Evolutionary conservation across 2,797 vertebrate genomes (phyloP).

Genomic region (Ctenopoma multispine): DNA sequence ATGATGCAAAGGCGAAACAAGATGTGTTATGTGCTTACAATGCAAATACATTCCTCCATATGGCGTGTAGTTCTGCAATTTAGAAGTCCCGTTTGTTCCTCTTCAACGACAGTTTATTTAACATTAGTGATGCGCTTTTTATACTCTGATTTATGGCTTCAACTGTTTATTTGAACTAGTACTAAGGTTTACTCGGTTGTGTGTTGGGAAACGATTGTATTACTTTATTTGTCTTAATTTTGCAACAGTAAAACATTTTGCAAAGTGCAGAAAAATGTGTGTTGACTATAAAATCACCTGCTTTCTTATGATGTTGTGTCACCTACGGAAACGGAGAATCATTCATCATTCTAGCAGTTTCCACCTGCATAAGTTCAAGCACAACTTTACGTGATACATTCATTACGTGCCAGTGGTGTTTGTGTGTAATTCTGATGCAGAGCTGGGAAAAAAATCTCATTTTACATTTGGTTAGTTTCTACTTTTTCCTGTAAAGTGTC

Average conservation of each 20-base stretch:
- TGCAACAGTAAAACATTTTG: background rate
- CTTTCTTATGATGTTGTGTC: background rate
- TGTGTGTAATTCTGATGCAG: background rate
- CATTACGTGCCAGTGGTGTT: background rate
- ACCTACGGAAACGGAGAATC: background rate
- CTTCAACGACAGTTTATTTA: conserved; percentile 71
- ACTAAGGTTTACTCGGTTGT: background rate
- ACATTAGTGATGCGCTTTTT: conserved; percentile 49
- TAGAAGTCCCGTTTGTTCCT: conserved; percentile 71
- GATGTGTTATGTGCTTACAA: conserved; percentile 77
- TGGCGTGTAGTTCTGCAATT: conserved; percentile 48
- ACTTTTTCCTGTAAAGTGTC: background rate
- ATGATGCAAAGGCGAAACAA: conserved; percentile 71
- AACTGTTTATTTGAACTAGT: conserved; percentile 48
- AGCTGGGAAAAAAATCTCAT: background rate
- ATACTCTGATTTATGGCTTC: conserved; percentile 46
- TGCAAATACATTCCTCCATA: conserved; percentile 78
- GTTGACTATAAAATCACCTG: conserved; percentile 2
- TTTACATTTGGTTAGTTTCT: background rate
- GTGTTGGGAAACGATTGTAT: background rate
- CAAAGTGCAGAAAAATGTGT: background rate
- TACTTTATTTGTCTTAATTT: conserved; percentile 15
- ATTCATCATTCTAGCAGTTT: background rate
- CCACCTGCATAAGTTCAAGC: background rate
- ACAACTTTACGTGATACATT: background rate